These are phyloP conservation scores for Lamellibrachia satsuma DNA, from an alignment of 2,888 invertebrate genomes.

Conservation along the genomic window DNA sequence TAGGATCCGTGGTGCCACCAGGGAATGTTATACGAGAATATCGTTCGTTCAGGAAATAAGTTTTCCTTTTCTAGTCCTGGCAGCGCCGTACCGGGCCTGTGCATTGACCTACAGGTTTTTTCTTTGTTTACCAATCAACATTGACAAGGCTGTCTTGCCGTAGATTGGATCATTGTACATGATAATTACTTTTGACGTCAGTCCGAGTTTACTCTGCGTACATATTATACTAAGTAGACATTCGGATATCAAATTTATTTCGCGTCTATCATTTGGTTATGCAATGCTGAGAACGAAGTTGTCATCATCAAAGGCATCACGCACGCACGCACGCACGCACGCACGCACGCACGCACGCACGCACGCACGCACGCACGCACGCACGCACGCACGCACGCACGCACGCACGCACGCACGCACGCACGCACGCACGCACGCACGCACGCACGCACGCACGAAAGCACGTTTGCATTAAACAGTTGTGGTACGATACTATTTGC, in stretches of 20 bases:
- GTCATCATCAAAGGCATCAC: too few species aligned
- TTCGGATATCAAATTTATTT: too few species aligned
- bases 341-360: too few species aligned
- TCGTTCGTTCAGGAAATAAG: not conserved
- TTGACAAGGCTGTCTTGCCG: too few species aligned
- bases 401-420: not conserved
- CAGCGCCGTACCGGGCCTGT: not conserved
- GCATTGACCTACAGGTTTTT: not conserved
- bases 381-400: not conserved
- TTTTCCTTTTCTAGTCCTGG: not conserved
- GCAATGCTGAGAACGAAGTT: too few species aligned
- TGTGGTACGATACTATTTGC: too few species aligned
- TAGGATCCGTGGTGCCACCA: not conserved
- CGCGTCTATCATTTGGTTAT: too few species aligned
- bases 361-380: not conserved
- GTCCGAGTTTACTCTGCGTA: too few species aligned
- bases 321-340: too few species aligned
- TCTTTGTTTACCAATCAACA: not conserved
- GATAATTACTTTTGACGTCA: too few species aligned
- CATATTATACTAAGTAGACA: too few species aligned
- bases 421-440: not conserved
- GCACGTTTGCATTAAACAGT: not conserved
- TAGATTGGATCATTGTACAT: too few species aligned
- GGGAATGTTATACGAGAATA: not conserved
- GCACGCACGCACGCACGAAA: not conserved